Evolutionary conservation across 2,113 vertebrate genomes (phyloP).

Genomic region (Microtus ochrogaster): DNA sequence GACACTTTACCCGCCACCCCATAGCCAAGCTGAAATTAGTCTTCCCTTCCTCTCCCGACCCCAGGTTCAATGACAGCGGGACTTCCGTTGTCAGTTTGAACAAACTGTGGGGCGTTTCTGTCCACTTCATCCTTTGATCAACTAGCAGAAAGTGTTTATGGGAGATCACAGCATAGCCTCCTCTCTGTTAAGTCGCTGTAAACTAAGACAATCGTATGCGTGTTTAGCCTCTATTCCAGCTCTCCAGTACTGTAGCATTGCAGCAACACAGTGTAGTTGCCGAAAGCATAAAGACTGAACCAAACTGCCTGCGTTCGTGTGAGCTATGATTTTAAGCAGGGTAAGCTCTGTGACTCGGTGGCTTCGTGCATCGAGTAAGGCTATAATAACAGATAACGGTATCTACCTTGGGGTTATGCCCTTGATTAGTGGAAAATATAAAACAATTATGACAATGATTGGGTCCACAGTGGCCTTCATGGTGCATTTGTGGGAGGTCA

Average conservation of each 20-base stretch:
- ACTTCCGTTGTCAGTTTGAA: conserved; percentile 23
- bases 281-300: neutral
- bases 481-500: neutral
- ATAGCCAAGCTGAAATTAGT: neutral
- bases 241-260: neutral
- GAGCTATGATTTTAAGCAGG: too few relatives aligned
- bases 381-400: neutral
- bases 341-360: neutral
- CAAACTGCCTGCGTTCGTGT: neutral
- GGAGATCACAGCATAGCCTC: neutral
- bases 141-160: conserved; percentile 35
- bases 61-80: neutral
- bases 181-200: neutral
- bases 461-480: neutral
- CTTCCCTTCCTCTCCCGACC: neutral
- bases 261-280: neutral
- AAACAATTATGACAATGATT: neutral
- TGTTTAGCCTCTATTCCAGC: conserved; percentile 52
- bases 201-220: neutral
- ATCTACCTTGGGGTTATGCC: neutral
- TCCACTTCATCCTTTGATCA: conserved; percentile 27
- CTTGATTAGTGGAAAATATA: neutral
- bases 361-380: neutral
- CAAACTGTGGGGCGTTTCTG: neutral
- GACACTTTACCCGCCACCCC: neutral